Conservation (phyloP, 2,113 vertebrate genomes). For the Colossoma macropomum region DNA sequence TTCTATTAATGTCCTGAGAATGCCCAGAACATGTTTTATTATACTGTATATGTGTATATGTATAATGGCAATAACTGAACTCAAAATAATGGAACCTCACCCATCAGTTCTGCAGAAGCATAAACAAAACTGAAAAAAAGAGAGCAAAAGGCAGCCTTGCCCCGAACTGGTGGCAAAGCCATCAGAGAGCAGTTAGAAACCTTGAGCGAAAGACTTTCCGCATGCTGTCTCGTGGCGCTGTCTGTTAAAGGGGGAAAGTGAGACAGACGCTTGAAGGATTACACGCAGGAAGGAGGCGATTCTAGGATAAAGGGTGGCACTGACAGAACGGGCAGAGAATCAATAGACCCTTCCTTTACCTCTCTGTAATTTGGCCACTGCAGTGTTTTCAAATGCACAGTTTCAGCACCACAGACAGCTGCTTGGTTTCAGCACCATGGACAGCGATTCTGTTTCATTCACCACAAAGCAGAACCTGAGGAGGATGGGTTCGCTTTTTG, state of each 20-base stretch:
- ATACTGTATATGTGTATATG: no score
- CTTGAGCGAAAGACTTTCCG: neutral
- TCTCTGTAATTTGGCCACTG: neutral
- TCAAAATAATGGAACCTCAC: no score
- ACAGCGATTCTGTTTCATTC: neutral
- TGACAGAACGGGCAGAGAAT: slow-evolving; percentile 25
- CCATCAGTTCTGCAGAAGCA: no score
- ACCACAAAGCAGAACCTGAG: no score
- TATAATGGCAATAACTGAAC: no score
- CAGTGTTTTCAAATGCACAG: neutral
- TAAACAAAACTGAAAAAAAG: neutral
- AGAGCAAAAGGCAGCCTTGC: neutral
- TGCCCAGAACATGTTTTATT: no score
- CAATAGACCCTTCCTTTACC: slow-evolving; percentile 1
- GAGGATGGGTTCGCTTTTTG: no score
- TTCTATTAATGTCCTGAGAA: no score
- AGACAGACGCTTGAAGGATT: slow-evolving; percentile 32
- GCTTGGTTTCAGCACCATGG: neutral
- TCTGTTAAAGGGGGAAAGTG: slow-evolving; percentile 29
- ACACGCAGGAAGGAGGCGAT: neutral
- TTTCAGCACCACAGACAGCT: neutral
- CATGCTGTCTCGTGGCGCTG: neutral
- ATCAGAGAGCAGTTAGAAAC: neutral
- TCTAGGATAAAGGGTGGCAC: slow-evolving; percentile 21
- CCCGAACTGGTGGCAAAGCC: neutral